Evolutionary conservation across 1,140 invertebrate genomes (phyloP).

Genomic region (Teleogryllus occipitalis): DNA sequence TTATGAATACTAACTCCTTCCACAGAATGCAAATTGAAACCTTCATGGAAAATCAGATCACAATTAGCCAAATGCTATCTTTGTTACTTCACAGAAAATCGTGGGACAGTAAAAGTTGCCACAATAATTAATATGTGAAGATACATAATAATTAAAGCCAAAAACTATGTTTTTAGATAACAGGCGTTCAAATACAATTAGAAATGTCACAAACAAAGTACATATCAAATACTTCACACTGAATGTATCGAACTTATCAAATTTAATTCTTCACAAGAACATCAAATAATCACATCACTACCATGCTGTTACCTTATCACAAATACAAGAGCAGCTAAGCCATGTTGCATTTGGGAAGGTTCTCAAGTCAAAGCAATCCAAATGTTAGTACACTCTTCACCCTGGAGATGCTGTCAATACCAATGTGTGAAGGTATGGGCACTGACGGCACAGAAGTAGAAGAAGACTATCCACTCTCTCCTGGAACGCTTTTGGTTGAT

Average conservation of each 20-base stretch:
- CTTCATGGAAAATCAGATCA: too few relatives aligned
- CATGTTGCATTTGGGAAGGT: background rate
- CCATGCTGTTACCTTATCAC: background rate
- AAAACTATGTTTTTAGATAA: too few relatives aligned
- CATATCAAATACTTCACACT: background rate
- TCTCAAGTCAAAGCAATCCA: background rate
- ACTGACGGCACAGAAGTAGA: conserved; percentile 50
- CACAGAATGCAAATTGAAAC: too few relatives aligned
- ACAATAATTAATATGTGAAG: too few relatives aligned
- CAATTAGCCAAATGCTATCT: too few relatives aligned
- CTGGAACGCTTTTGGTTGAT: conserved; percentile 50
- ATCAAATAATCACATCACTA: background rate
- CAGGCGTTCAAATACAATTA: background rate
- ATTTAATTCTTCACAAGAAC: background rate
- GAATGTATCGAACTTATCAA: background rate
- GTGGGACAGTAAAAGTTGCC: too few relatives aligned
- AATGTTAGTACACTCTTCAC: background rate
- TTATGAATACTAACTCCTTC: too few relatives aligned
- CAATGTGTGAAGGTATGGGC: conserved; percentile 53
- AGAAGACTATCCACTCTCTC: conserved; percentile 55
- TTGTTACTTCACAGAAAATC: too few relatives aligned
- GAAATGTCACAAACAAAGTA: background rate
- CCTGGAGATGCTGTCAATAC: conserved; percentile 33
- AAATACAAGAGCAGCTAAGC: background rate
- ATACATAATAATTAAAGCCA: too few relatives aligned